phyloP scores from a whole-genome alignment of 2,888 invertebrate genomes.

The Tryphoninae sp. region DNA sequence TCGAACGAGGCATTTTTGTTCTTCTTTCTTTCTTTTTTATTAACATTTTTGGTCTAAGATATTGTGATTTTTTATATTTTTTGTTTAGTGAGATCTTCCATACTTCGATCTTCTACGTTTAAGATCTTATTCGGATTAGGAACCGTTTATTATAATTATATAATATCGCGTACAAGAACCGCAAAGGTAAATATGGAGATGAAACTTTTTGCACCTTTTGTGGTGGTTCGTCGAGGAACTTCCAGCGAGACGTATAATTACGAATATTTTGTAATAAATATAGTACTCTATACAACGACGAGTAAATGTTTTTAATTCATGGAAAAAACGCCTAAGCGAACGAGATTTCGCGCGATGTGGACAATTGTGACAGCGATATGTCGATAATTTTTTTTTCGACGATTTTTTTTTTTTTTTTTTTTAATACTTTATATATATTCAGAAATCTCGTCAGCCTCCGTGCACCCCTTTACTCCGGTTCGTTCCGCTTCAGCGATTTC shows the following conservation, averaged over 20 bases:
- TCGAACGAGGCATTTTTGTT: neutral
- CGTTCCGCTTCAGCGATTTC: constrained; percentile 48
- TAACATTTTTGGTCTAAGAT: neutral
- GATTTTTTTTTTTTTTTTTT: constrained; percentile 56
- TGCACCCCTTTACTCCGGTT: constrained; percentile 10
- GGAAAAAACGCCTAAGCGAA: neutral
- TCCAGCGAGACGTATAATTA: constrained; percentile 63
- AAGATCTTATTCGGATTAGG: constrained; percentile 31
- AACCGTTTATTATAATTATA: constrained; percentile 17
- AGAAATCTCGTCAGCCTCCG: constrained; percentile 61
- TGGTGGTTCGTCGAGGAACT: neutral
- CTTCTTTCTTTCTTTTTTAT: constrained; percentile 13
- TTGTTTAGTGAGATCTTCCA: constrained; percentile 30
- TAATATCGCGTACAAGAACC: constrained; percentile 28
- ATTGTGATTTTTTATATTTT: neutral
- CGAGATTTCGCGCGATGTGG: neutral
- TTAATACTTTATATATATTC: constrained; percentile 40
- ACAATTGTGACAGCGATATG: constrained; percentile 5
- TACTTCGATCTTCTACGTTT: constrained; percentile 29
- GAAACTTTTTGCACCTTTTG: constrained; percentile 19
- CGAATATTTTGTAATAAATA: constrained; percentile 79
- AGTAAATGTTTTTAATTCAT: neutral
- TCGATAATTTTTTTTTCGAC: constrained; percentile 47
- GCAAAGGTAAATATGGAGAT: constrained; percentile 5
- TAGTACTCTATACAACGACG: constrained; percentile 69